phyloP scores from a whole-genome alignment of 23 tunicate genomes.

The Ascidia mentula region DNA sequence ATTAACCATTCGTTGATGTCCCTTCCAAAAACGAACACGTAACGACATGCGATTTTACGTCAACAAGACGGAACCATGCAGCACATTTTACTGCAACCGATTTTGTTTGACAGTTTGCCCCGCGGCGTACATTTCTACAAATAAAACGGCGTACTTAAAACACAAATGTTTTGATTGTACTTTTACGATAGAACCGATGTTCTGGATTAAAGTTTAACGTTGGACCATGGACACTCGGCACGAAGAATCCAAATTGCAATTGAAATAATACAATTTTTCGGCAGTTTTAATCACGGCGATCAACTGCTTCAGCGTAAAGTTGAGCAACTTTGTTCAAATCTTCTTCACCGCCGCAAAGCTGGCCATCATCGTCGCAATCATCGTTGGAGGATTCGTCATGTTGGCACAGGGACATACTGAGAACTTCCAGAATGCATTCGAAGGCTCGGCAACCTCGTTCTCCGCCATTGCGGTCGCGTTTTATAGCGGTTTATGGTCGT shows the following conservation, averaged over 20 bases:
- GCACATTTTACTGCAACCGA: too few species aligned
- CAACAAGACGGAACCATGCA: too few species aligned
- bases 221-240: too few species aligned
- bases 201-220: too few species aligned
- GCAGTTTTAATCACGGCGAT: slow-evolving; percentile 54
- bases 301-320: slow-evolving; percentile 80
- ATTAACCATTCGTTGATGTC: too few species aligned
- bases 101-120: too few species aligned
- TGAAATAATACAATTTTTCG: neutral
- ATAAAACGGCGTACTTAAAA: too few species aligned
- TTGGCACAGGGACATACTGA: slow-evolving; percentile 67
- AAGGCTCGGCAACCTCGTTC: slow-evolving; percentile 54
- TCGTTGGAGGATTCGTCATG: slow-evolving; percentile 66
- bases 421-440: slow-evolving; percentile 65
- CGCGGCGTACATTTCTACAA: too few species aligned
- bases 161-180: neutral
- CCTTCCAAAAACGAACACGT: too few species aligned
- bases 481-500: slow-evolving; percentile 84
- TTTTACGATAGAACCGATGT: too few species aligned
- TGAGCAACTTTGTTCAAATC: slow-evolving; percentile 70
- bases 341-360: slow-evolving; percentile 82
- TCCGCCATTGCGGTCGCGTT: slow-evolving; percentile 83
- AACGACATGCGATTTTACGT: too few species aligned
- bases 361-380: slow-evolving; percentile 59
- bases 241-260: neutral